Base-by-base conservation (phyloP, 92 coral and sea anemone genomes). In the Epizoanthus stellaris region DNA sequence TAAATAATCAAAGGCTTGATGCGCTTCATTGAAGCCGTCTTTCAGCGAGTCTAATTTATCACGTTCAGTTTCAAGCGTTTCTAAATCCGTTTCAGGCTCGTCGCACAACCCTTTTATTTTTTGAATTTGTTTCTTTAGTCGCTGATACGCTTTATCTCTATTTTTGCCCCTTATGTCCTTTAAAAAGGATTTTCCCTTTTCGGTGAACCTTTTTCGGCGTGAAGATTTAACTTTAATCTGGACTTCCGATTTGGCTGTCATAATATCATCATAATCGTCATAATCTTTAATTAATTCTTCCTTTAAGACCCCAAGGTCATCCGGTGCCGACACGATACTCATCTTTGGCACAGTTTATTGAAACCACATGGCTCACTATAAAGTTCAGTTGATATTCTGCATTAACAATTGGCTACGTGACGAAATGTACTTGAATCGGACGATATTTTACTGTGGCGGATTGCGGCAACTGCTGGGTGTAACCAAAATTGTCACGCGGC, bases 401-500 rank as follows among this genome's bases (percentile, higher is more conserved):
- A 70, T 70, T 70, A 70, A 70, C 54, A 70, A 70, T 6, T 70
- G 75, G 12, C 54, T 70, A 70, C 53, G 54, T 39, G 75, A 70
- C 56, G 75, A 70, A 36, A 70, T 39, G 53, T 39, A 70, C 75
- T 70, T 70, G 53, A 70, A 3, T 70, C 13, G 21, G 21, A 70
- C 75, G 56, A 70, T 40, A 70, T 70, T 70, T 70, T 14, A 70
- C 75, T 70, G 75, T 70, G 54, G 45, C 75, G 75, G 6, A 70
- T 70, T 25, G 76, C 19, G 9, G 76, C 76, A 71, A 71, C 76
- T 71, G 76, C 76, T 71, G 76, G 34, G 76, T 71, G 76, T 43
- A 71, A 71, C 76, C 76, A 23, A 71, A 15, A 71, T 71, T 71
- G 76, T 71, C 76, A 71, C 76, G 58, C 58, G 76, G 76, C 76